These are phyloP conservation scores for Poeciliopsis gracilis DNA, from an alignment of 2,797 vertebrate species.

Conservation along the genomic window DNA sequence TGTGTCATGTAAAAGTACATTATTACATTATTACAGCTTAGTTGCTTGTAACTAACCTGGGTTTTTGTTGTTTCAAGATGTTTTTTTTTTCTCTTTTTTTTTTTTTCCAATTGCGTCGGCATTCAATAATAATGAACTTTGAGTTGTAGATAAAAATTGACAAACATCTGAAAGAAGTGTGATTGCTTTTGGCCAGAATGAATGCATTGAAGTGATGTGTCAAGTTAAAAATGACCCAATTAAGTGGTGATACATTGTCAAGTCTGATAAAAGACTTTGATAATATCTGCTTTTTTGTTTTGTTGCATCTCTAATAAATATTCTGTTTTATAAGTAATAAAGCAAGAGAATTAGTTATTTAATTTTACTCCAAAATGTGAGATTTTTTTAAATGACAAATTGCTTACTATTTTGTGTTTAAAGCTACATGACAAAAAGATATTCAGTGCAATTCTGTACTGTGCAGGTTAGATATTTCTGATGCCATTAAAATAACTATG, in stretches of 20 bases:
- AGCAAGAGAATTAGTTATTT: not conserved
- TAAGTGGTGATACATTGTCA: not conserved
- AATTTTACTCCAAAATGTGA: not conserved
- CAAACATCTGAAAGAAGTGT: not conserved
- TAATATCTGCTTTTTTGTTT: not conserved
- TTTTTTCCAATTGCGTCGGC: not conserved
- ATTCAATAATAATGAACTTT: not conserved
- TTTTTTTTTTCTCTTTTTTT: not conserved
- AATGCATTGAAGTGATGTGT: not conserved
- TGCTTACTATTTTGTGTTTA: not conserved
- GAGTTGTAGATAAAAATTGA: not conserved
- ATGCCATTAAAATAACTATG: not conserved
- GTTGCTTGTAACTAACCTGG: not conserved
- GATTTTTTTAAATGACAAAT: not conserved
- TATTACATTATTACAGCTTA: not conserved
- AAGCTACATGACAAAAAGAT: not conserved
- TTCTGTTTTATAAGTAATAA: not conserved
- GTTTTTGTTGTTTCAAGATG: not conserved
- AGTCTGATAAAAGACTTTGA: not conserved
- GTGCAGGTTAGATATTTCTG: slow-evolving; percentile 1
- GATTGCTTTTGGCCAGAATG: not conserved
- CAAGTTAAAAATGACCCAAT: not conserved
- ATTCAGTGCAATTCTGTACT: not conserved
- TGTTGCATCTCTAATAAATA: not conserved
- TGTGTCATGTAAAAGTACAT: not conserved